A percentile compares a stretch with the other conserved stretches of the same genome.
phyloP scores from a whole-genome alignment of 1,140 invertebrate genomes.

The Drosophila orosa region DNA sequence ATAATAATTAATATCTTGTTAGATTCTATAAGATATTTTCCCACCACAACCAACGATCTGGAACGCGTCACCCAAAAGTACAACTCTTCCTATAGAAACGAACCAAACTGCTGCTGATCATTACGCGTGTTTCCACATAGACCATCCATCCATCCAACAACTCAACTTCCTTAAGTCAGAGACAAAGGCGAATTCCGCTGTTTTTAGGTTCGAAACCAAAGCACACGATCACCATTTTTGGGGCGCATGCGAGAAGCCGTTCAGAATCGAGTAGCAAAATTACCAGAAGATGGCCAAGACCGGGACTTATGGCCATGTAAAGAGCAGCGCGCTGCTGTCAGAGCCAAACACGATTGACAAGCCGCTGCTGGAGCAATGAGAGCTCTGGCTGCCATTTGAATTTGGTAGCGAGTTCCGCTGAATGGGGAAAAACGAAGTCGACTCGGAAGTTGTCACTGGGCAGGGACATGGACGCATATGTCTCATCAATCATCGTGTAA shows the following conservation, averaged over 20 bases:
- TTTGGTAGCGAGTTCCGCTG: slow-evolving; percentile 47
- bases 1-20: too few relatives aligned
- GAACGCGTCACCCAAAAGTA: slow-evolving; percentile 9
- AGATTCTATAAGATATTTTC: background rate
- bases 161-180: slow-evolving; percentile 27
- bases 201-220: slow-evolving; percentile 28
- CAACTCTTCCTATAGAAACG: background rate
- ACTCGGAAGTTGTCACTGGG: slow-evolving; percentile 56
- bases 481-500: slow-evolving; percentile 50
- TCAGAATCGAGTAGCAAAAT: slow-evolving; percentile 28
- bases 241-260: slow-evolving; percentile 38
- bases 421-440: slow-evolving; percentile 31
- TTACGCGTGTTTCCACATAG: slow-evolving; percentile 23
- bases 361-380: slow-evolving; percentile 37
- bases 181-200: slow-evolving; percentile 39
- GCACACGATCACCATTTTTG: slow-evolving; percentile 50
- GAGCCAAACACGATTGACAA: slow-evolving; percentile 57
- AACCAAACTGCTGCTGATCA: slow-evolving; percentile 18
- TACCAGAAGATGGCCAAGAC: slow-evolving; percentile 50
- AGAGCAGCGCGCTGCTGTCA: slow-evolving; percentile 44
- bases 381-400: slow-evolving; percentile 17
- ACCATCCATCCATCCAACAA: slow-evolving; percentile 20
- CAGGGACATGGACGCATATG: slow-evolving; percentile 42
- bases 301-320: slow-evolving; percentile 59
- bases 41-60: slow-evolving; percentile 12